Conservation (phyloP, 1,140 invertebrate species). For the Cardiocondyla obscurior region DNA sequence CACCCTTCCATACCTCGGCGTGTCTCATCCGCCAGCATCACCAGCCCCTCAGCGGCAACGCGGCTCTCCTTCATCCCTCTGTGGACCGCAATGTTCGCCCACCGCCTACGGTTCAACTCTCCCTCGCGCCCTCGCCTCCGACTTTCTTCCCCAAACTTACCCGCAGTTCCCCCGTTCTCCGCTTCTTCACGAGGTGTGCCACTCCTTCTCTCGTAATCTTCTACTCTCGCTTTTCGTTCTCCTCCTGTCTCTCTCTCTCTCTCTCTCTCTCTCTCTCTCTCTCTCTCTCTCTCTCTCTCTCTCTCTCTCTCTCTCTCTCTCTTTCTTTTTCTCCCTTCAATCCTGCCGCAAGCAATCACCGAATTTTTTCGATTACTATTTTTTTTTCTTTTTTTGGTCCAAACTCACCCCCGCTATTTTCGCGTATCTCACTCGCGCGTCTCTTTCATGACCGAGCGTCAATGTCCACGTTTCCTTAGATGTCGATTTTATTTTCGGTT, state of each 20-base stretch:
- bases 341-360: constrained; percentile 41
- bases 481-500: not conserved
- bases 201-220: constrained; percentile 51
- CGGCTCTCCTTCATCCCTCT: constrained; percentile 70
- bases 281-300: constrained; percentile 26
- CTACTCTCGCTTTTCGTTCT: constrained; percentile 27
- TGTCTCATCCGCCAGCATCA: constrained; percentile 61
- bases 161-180: constrained; percentile 34
- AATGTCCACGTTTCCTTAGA: not conserved
- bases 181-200: constrained; percentile 37
- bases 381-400: not conserved
- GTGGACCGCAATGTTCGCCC: constrained; percentile 78
- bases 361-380: constrained; percentile 4
- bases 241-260: not conserved
- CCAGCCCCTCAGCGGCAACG: constrained; percentile 53
- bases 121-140: not conserved
- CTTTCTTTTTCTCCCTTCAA: not conserved
- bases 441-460: not conserved
- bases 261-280: not conserved
- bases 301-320: constrained; percentile 41
- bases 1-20: constrained; percentile 63
- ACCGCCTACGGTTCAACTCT: constrained; percentile 64
- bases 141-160: constrained; percentile 53
- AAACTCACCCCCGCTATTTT: not conserved
- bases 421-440: not conserved